Conservation (phyloP, 2,113 vertebrate species). For the Ictidomys tridecemlineatus region DNA sequence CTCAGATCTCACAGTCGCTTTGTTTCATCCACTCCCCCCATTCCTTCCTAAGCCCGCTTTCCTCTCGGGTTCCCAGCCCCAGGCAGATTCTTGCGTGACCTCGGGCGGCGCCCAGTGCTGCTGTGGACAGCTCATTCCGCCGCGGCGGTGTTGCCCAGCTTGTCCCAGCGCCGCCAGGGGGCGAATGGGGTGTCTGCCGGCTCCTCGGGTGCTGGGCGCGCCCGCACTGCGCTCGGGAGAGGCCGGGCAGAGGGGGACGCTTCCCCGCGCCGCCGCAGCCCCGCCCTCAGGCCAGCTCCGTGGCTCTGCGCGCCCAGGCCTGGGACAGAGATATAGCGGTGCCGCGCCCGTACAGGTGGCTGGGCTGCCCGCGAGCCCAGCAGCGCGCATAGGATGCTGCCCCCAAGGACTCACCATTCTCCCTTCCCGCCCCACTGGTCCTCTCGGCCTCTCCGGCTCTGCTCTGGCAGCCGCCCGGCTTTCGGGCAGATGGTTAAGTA, state of each 20-base stretch:
- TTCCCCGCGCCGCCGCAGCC: background rate
- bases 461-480: background rate
- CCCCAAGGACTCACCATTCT: accelerated
- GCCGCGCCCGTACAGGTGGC: background rate
- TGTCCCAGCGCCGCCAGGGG: slow-evolving; percentile 72
- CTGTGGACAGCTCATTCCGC: slow-evolving; percentile 81
- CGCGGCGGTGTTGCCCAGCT: background rate
- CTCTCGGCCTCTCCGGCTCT: background rate
- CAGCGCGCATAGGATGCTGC: background rate
- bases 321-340: background rate
- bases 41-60: background rate
- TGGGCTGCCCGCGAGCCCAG: background rate
- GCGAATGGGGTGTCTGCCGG: slow-evolving; percentile 48
- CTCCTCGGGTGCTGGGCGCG: background rate
- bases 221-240: background rate
- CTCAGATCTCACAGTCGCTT: background rate
- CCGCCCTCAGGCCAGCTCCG: background rate
- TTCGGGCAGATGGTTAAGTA: background rate
- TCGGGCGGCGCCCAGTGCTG: slow-evolving; percentile 73
- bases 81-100: background rate
- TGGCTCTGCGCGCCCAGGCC: background rate
- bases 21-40: background rate
- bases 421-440: background rate
- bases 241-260: background rate
- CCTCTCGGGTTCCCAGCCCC: background rate